A percentile compares a stretch with the other conserved stretches of the same genome.
These are phyloP conservation scores for Sinocyclocheilus maitianheensis DNA, from an alignment of 2,113 vertebrate species.

Conservation along the genomic window DNA sequence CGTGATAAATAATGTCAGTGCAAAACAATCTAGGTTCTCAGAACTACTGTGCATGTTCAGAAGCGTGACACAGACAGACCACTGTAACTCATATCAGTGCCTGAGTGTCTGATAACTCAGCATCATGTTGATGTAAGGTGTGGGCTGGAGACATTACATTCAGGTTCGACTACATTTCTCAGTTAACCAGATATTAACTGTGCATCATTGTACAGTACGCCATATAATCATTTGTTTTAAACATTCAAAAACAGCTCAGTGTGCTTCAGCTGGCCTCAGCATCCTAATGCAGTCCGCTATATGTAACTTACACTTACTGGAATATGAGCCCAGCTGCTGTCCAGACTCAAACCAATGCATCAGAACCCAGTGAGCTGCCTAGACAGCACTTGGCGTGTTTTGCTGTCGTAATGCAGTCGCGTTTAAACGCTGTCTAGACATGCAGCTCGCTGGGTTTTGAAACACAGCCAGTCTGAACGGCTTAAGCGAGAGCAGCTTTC, in stretches of 20 bases:
- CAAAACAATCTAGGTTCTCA: neutral
- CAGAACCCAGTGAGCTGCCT: neutral
- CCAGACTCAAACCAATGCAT: neutral
- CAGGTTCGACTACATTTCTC: neutral
- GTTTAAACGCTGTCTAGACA: neutral
- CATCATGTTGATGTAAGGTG: neutral
- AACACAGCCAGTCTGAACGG: conserved; percentile 1
- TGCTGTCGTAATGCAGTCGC: neutral
- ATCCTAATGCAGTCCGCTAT: neutral
- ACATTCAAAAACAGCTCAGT: neutral
- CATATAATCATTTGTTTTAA: neutral
- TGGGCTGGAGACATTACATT: neutral
- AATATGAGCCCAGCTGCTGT: neutral
- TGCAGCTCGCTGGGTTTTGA: conserved; percentile 5
- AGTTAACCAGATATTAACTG: neutral
- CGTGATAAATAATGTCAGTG: neutral
- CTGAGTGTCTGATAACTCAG: neutral
- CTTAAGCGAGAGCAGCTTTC: neutral
- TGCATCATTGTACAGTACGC: neutral
- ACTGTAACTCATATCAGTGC: neutral
- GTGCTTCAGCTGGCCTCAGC: no score
- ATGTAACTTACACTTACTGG: neutral
- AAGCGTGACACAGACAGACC: neutral
- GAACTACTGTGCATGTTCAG: neutral
- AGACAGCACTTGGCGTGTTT: neutral